phyloP scores from a whole-genome alignment of 2,797 vertebrate genomes.

The Gallirallus australis region DNA sequence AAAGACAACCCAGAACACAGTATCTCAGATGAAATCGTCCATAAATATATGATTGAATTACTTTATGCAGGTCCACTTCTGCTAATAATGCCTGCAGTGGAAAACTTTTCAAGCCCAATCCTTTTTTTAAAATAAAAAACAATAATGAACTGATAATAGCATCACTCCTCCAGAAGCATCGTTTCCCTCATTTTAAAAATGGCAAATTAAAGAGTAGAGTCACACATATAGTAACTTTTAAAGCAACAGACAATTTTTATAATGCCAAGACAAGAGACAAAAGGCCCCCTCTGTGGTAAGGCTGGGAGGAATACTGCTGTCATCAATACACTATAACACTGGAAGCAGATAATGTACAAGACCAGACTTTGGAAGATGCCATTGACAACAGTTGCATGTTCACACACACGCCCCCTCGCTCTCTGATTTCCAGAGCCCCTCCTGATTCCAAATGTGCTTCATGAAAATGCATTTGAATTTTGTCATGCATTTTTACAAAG shows the following conservation, averaged over 20 bases:
- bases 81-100: neutral
- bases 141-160: neutral
- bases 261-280: neutral
- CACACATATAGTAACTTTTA: neutral
- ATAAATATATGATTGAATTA: neutral
- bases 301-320: neutral
- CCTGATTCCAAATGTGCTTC: neutral
- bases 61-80: neutral
- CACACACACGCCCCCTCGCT: fast-evolving
- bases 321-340: neutral
- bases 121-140: neutral
- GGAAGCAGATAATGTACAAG: neutral
- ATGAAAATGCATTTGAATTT: neutral
- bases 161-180: neutral
- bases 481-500: neutral
- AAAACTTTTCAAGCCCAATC: neutral
- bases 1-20: neutral
- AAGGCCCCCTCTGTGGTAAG: neutral
- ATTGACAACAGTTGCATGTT: neutral
- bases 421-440: neutral
- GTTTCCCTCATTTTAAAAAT: neutral
- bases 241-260: neutral
- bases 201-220: neutral
- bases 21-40: neutral
- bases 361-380: neutral